Conservation (phyloP, 2,113 vertebrate genomes). For the Pyrgilauda ruficollis region DNA sequence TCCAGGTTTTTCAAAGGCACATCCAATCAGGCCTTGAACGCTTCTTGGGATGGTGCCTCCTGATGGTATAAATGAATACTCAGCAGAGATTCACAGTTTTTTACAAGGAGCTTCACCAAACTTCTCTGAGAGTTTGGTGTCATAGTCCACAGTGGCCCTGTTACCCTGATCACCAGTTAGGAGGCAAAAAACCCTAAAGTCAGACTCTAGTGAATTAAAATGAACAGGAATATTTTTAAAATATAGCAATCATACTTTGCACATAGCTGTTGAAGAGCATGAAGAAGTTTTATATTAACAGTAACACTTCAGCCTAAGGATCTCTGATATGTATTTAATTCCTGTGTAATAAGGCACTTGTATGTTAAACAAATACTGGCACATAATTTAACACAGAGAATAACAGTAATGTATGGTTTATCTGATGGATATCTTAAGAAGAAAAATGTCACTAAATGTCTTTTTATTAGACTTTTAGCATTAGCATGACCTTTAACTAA, state of each 20-base stretch:
- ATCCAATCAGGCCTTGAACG: background rate
- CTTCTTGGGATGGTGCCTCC: background rate
- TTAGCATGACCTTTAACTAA: background rate
- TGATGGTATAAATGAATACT: background rate
- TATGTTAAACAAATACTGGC: conserved; percentile 8
- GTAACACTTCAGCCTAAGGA: background rate
- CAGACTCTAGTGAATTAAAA: background rate
- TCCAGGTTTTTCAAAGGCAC: background rate
- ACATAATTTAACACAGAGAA: background rate
- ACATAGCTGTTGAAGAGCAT: background rate
- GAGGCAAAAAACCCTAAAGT: background rate
- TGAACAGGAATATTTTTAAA: background rate
- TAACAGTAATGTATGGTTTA: background rate
- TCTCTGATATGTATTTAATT: background rate
- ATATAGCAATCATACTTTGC: background rate
- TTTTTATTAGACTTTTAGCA: background rate
- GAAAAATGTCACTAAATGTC: background rate
- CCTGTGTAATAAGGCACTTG: background rate
- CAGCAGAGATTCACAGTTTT: background rate
- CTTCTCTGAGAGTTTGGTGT: background rate
- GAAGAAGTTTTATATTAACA: background rate
- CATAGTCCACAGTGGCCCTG: background rate
- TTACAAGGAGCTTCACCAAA: background rate
- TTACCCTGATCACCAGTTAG: background rate
- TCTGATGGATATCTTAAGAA: background rate